Conservation (phyloP, 2,113 vertebrate genomes). For the Harpagus bidentatus region DNA sequence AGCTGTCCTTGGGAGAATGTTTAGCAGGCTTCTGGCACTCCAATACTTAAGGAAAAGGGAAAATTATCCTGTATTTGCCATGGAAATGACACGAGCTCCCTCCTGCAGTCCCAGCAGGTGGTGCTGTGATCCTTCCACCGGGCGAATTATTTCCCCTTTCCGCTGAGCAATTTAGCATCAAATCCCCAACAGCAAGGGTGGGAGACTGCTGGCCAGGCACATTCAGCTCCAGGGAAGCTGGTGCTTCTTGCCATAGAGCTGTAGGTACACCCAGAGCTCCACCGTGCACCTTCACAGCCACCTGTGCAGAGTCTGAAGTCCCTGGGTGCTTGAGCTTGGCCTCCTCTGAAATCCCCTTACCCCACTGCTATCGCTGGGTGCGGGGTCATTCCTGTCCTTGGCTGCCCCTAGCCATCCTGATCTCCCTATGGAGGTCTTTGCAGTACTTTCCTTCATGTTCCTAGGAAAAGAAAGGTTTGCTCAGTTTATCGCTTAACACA, state of each 20-base stretch:
- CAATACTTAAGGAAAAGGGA: neutral
- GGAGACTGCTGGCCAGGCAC: neutral
- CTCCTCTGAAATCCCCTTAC: neutral
- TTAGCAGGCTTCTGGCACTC: neutral
- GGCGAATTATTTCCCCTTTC: neutral
- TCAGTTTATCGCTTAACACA: neutral
- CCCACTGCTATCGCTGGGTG: neutral
- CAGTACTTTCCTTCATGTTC: neutral
- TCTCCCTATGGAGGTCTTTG: neutral
- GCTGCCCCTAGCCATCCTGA: too few species aligned
- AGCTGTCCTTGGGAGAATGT: neutral
- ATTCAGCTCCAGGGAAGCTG: neutral
- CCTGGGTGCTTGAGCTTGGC: neutral
- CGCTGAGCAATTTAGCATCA: neutral
- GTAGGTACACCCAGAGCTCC: neutral
- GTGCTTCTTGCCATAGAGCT: neutral
- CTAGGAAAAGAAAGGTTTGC: neutral
- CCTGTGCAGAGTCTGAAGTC: neutral
- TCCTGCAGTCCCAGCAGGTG: slow-evolving; percentile 7
- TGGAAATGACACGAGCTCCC: neutral
- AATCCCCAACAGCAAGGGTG: too few species aligned
- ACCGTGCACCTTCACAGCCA: neutral
- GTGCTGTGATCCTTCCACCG: neutral
- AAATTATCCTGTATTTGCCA: neutral
- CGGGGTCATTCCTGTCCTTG: too few species aligned